Percentiles rank a stretch among this genome's conserved stretches.
These are phyloP conservation scores for Mythimna impura DNA, from an alignment of 2,888 invertebrate genomes.

Conservation along the genomic window DNA sequence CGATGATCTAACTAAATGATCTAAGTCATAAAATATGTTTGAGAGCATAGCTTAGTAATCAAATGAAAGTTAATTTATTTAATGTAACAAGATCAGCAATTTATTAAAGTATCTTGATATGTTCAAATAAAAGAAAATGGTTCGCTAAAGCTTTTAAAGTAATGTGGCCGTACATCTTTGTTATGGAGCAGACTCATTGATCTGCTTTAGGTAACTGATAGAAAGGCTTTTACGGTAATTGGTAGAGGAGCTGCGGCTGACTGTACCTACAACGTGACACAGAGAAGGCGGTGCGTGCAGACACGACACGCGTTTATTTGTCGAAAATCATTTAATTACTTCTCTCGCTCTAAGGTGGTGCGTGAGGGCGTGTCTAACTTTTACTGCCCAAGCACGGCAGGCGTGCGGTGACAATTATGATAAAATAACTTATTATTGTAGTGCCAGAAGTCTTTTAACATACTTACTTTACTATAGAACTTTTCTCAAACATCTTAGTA, in stretches of 20 bases:
- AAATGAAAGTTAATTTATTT: conserved; percentile 6
- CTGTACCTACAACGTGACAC: conserved; percentile 3
- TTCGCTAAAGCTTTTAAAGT: conserved; percentile 12
- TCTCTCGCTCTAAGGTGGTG: no score
- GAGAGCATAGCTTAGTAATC: conserved; percentile 1
- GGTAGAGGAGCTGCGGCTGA: conserved; percentile 49
- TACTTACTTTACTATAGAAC: no score
- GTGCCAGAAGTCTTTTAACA: no score
- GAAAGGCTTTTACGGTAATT: conserved; percentile 73
- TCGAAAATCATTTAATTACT: no score
- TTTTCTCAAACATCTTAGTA: no score
- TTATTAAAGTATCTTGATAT: conserved; percentile 17
- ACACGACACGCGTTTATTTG: not conserved
- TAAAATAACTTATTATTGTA: no score
- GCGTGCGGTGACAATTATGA: no score
- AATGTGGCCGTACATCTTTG: conserved; percentile 47
- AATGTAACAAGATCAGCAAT: conserved; percentile 24
- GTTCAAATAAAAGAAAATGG: conserved; percentile 22
- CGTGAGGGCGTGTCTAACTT: no score
- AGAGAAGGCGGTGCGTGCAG: conserved; percentile 20
- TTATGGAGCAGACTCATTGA: conserved; percentile 44
- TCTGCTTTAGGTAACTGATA: conserved; percentile 55
- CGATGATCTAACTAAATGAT: no score
- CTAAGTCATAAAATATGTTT: not conserved
- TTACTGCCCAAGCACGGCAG: no score